These are phyloP conservation scores for Phyllotis vaccarum DNA, from an alignment of 2,797 vertebrate species.

Conservation along the genomic window DNA sequence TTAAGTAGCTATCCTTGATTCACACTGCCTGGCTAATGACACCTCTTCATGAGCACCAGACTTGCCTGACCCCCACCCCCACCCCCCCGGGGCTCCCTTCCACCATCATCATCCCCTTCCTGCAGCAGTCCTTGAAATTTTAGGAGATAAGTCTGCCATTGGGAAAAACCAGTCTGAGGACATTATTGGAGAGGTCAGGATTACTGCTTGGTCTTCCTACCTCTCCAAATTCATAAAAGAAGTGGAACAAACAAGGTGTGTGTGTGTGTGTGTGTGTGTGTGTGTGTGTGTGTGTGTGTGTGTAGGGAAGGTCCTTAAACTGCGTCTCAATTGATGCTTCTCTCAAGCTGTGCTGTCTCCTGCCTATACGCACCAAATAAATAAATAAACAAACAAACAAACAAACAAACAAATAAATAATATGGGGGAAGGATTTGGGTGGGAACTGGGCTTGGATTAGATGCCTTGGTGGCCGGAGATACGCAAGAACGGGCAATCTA, in stretches of 20 bases:
- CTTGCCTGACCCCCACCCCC: not conserved
- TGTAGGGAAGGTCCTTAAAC: not conserved
- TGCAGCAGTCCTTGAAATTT: not conserved
- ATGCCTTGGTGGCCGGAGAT: not conserved
- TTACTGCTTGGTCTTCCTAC: not conserved
- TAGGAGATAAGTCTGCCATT: not conserved
- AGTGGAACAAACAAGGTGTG: not conserved
- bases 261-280: not conserved
- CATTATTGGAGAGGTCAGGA: not conserved
- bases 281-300: not conserved
- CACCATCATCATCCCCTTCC: not conserved
- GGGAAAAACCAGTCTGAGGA: not conserved
- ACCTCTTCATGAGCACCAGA: not conserved
- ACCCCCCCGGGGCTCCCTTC: not conserved
- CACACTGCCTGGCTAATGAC: slow-evolving; percentile 64
- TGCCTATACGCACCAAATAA: not conserved
- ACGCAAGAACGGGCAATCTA: not conserved
- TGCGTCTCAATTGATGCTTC: not conserved
- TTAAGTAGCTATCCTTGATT: slow-evolving; percentile 61
- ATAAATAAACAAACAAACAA: not conserved
- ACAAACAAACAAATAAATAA: not conserved
- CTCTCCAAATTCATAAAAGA: slow-evolving; percentile 46
- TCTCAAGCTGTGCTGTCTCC: not conserved
- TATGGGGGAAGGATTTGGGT: not conserved
- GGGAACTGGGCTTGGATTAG: not conserved